Percentiles rank a stretch among this genome's conserved stretches.
Evolutionary conservation across 2,888 invertebrate species (phyloP).

Genomic region (Cecidostiba fungosa): DNA sequence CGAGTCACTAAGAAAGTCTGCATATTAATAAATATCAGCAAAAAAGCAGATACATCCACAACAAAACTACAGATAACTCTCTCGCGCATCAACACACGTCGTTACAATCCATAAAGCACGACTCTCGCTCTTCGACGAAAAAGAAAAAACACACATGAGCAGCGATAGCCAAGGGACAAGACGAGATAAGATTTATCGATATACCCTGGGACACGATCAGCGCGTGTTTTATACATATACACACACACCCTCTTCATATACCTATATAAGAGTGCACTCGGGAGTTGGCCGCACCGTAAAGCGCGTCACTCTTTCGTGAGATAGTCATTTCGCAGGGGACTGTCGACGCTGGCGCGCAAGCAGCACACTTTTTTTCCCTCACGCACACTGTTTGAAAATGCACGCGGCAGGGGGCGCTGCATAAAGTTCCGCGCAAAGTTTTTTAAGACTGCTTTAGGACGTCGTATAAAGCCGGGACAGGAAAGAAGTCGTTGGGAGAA

Average conservation of each 20-base stretch:
- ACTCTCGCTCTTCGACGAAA: conserved; percentile 41
- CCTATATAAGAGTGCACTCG: conserved; percentile 30
- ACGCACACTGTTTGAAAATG: not conserved
- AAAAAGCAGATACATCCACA: too few species aligned
- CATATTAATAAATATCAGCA: too few species aligned
- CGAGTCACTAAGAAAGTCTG: too few species aligned
- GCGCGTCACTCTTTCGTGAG: conserved; percentile 34
- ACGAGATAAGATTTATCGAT: conserved; percentile 63
- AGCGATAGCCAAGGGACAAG: conserved; percentile 36
- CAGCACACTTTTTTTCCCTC: not conserved
- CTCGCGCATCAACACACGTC: not conserved
- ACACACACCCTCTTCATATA: not conserved
- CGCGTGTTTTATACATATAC: not conserved
- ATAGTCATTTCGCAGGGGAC: conserved; percentile 18
- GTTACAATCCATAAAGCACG: not conserved
- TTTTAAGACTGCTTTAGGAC: not conserved
- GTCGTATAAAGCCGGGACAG: not conserved
- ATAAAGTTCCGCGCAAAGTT: not conserved
- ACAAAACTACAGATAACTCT: not conserved
- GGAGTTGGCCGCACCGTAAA: conserved; percentile 14
- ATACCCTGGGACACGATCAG: conserved; percentile 29
- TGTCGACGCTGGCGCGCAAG: not conserved
- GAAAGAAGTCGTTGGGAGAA: not conserved
- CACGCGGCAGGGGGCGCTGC: not conserved
- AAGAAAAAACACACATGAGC: not conserved